Evolutionary conservation across 1,140 invertebrate genomes (phyloP).

Genomic region (Uloborus diversus): DNA sequence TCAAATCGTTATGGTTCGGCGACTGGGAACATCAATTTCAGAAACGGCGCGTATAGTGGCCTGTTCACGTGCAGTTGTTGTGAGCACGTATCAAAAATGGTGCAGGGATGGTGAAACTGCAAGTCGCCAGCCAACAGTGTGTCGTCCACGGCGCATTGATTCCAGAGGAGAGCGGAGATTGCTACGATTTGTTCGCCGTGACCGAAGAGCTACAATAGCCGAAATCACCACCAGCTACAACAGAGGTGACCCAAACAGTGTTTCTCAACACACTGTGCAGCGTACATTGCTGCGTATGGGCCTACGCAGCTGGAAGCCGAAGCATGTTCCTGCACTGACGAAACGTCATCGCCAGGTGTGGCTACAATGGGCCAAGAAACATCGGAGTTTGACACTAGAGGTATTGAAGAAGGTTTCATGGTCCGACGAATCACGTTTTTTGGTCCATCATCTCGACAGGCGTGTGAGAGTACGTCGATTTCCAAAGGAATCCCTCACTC

Average conservation of each 20-base stretch:
- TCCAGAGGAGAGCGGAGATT: slow-evolving; percentile 3
- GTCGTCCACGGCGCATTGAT: not conserved
- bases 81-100: not conserved
- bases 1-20: not conserved
- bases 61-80: slow-evolving; percentile 2
- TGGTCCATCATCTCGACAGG: not conserved
- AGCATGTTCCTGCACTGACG: not conserved
- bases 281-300: slow-evolving; percentile 4
- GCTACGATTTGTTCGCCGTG: not conserved
- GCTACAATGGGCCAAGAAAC: not conserved
- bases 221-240: slow-evolving; percentile 3
- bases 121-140: not conserved
- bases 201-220: slow-evolving; percentile 1
- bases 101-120: not conserved
- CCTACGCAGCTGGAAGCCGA: not conserved
- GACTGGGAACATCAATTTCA: slow-evolving; percentile 7
- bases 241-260: not conserved
- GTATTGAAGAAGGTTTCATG: not conserved
- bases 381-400: not conserved
- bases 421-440: slow-evolving; percentile 2
- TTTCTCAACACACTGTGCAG: not conserved
- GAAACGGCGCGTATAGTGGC: not conserved
- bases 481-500: not conserved
- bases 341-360: not conserved
- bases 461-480: not conserved